These are phyloP conservation scores for Caenorhabditis sinica DNA, from an alignment of 2,888 invertebrate genomes.

Conservation along the genomic window DNA sequence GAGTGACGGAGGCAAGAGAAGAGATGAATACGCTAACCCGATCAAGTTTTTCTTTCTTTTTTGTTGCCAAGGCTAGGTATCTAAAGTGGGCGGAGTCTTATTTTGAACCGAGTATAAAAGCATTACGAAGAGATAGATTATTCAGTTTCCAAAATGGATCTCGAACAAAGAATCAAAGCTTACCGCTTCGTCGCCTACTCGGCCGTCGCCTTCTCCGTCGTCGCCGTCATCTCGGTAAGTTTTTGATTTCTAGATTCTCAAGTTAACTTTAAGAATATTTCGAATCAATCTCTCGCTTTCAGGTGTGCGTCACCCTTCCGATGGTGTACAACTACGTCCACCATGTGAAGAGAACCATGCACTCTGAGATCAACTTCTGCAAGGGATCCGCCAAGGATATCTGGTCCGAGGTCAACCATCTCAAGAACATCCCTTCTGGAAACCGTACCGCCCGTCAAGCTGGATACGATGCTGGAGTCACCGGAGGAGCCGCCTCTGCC, in stretches of 20 bases:
- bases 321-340: constrained; percentile 75
- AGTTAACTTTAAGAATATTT: not conserved
- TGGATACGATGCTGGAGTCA: constrained; percentile 70
- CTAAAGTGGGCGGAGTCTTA: constrained; percentile 19
- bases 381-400: constrained; percentile 74
- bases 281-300: not conserved
- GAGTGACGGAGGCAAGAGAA: constrained; percentile 13
- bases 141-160: constrained; percentile 51
- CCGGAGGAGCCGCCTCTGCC: constrained; percentile 63
- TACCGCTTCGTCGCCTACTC: constrained; percentile 58
- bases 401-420: constrained; percentile 74
- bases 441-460: constrained; percentile 78
- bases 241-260: not conserved
- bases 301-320: constrained; percentile 70
- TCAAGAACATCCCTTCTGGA: constrained; percentile 71
- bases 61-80: constrained; percentile 38
- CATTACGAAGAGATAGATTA: not conserved
- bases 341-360: constrained; percentile 68
- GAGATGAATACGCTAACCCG: constrained; percentile 34
- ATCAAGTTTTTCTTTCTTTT: constrained; percentile 39
- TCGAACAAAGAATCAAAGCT: constrained; percentile 53
- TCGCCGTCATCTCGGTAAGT: constrained; percentile 54
- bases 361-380: constrained; percentile 72
- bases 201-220: constrained; percentile 56
- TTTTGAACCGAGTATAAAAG: constrained; percentile 36